Percentiles rank a stretch among this genome's conserved stretches.
These are phyloP conservation scores for Eueides isabella DNA, from an alignment of 1,140 invertebrate species.

Conservation along the genomic window DNA sequence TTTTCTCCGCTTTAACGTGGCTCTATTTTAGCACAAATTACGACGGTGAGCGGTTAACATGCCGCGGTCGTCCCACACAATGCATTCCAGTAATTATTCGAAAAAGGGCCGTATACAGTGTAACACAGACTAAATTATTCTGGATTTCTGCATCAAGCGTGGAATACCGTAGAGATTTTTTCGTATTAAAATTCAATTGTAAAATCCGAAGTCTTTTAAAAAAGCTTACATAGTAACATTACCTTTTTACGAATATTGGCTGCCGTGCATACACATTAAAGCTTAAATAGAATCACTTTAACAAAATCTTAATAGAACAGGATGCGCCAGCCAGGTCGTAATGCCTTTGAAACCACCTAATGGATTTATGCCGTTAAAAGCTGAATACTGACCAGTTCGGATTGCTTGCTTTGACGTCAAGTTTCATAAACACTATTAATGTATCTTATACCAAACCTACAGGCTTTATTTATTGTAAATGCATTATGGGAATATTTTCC, in stretches of 20 bases:
- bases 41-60: slow-evolving; percentile 60
- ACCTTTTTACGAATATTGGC: not conserved
- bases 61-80: slow-evolving; percentile 59
- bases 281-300: slow-evolving; percentile 5
- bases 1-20: slow-evolving; percentile 58
- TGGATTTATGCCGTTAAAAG: slow-evolving; percentile 34
- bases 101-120: slow-evolving; percentile 53
- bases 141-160: not conserved
- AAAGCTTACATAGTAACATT: not conserved
- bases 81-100: slow-evolving; percentile 74
- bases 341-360: slow-evolving; percentile 25
- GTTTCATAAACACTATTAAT: not conserved
- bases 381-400: slow-evolving; percentile 12
- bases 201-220: not conserved
- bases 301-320: slow-evolving; percentile 4
- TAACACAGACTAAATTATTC: slow-evolving; percentile 11
- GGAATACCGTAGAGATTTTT: not conserved
- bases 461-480: too few relatives aligned
- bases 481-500: not conserved
- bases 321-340: not conserved
- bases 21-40: slow-evolving; percentile 65
- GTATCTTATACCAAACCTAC: not conserved
- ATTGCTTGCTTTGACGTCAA: not conserved
- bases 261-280: not conserved
- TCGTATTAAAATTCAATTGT: not conserved